Evolutionary conservation across 2,797 vertebrate species (phyloP), one percentile per base, ranked within the genome.

Genomic region (Hephaestus fuliginosus): DNA sequence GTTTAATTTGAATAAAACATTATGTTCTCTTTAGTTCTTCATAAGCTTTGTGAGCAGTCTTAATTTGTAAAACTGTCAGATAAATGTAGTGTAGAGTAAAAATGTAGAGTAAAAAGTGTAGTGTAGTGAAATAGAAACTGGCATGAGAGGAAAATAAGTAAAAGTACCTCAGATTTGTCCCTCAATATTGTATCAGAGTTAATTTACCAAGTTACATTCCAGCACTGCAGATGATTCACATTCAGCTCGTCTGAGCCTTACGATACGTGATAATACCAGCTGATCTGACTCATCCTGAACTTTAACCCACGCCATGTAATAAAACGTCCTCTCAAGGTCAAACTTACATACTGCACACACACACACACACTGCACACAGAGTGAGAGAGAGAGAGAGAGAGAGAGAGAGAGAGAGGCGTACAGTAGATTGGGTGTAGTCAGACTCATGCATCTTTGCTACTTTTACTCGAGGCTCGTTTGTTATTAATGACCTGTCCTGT

Each of bases 401-500:
- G 17, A 44, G 12, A 63, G n/a, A 43, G 0, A 68, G 60, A 72
- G 25, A 63, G 30, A 33, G 30, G 30, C 11, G 55, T 39, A 8
- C 36, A 7, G 36, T 7, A 70, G 36, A 53, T 0, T 1, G 20
- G 52, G 43, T 52, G 67, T 2, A 75, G 58, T 69, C 60, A 67
- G 74, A 65, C 80, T 89, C 83, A 78, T 79, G 79, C 75, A 90
- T 89, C 85, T 80, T 86, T 75, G 55, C 81, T 48, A 22, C 25
- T 84, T 80, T 73, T 58, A 85, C 69, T 88, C 53, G 2, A 76
- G 71, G 56, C 76, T 88, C 82, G 90, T 95, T 86, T 55, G 89
- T 91, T 85, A 92, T 92, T 62, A 89, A 94, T 82, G 75, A 51
- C 20, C 46, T 41, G 41, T 83, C 70, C 67, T 81, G 73, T 72